Evolutionary conservation across 1,140 invertebrate genomes (phyloP).

Genomic region (Ladona fulva): DNA sequence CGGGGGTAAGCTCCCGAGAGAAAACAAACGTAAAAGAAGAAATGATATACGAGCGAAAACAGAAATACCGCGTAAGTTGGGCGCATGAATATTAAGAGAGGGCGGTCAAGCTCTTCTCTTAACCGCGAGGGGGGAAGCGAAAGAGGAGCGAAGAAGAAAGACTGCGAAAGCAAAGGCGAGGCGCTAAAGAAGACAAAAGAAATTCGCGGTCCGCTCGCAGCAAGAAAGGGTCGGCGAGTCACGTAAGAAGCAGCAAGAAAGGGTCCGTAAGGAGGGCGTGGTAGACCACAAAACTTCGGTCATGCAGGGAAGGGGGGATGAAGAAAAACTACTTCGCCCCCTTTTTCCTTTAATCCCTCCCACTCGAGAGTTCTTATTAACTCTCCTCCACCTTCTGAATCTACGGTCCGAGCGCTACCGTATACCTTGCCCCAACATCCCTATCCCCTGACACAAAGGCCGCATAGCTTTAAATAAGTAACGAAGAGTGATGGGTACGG

Average conservation of each 20-base stretch:
- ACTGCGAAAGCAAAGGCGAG: not conserved
- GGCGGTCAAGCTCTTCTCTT: too few species aligned
- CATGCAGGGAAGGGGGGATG: not conserved
- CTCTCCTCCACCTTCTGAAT: not conserved
- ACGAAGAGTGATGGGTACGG: constrained; percentile 1
- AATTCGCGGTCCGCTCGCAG: not conserved
- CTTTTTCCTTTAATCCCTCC: not conserved
- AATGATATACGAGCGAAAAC: not conserved
- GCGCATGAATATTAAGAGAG: not conserved
- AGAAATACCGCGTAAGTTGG: not conserved
- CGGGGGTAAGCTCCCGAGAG: too few species aligned
- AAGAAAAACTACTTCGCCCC: not conserved
- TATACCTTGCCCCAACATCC: not conserved
- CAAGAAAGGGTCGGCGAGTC: constrained; percentile 1
- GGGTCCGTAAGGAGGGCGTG: not conserved
- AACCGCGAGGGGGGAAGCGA: not conserved
- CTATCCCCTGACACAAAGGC: not conserved
- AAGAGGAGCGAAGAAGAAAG: not conserved
- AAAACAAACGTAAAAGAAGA: not conserved
- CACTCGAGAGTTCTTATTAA: not conserved
- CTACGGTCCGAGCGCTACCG: not conserved
- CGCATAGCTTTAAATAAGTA: not conserved
- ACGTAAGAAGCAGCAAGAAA: not conserved
- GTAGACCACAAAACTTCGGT: not conserved
- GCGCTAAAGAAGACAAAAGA: not conserved